phyloP scores from a whole-genome alignment of 2,888 invertebrate genomes.

The Nyleta sp. region DNA sequence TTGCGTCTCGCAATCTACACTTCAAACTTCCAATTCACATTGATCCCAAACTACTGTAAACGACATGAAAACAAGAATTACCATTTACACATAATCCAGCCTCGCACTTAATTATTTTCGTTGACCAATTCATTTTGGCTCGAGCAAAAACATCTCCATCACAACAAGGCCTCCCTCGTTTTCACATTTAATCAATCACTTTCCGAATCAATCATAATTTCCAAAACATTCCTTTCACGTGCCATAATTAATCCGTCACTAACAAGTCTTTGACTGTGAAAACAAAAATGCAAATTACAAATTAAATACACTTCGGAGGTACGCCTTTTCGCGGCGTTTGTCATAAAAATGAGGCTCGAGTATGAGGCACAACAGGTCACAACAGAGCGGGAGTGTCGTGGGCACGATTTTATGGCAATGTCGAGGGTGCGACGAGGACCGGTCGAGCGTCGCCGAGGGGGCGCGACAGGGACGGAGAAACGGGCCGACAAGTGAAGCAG shows the following conservation, averaged over 20 bases:
- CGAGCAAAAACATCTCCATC: constrained; percentile 2
- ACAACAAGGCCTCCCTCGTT: background rate
- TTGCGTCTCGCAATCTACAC: background rate
- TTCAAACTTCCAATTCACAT: background rate
- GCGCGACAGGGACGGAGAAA: background rate
- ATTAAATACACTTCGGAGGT: constrained; percentile 10
- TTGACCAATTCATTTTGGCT: constrained; percentile 3
- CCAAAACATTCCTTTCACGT: constrained; percentile 12
- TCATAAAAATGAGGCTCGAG: constrained; percentile 21
- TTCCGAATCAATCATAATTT: constrained; percentile 33
- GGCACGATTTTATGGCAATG: constrained; percentile 19
- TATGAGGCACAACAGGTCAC: constrained; percentile 35
- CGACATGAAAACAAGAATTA: background rate
- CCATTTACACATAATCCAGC: background rate
- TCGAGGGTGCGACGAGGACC: constrained; percentile 14
- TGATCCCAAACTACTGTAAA: background rate
- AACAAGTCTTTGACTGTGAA: constrained; percentile 3
- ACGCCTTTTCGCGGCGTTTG: constrained; percentile 5
- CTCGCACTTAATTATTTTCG: constrained; percentile 12
- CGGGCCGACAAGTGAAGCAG: constrained; percentile 50
- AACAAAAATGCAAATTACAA: constrained; percentile 21
- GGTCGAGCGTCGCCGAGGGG: background rate
- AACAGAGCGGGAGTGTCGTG: constrained; percentile 18
- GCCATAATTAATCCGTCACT: constrained; percentile 24
- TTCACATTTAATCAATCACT: constrained; percentile 36